Evolutionary conservation across 2,888 invertebrate species (phyloP).

Genomic region (Tenthredo notha): DNA sequence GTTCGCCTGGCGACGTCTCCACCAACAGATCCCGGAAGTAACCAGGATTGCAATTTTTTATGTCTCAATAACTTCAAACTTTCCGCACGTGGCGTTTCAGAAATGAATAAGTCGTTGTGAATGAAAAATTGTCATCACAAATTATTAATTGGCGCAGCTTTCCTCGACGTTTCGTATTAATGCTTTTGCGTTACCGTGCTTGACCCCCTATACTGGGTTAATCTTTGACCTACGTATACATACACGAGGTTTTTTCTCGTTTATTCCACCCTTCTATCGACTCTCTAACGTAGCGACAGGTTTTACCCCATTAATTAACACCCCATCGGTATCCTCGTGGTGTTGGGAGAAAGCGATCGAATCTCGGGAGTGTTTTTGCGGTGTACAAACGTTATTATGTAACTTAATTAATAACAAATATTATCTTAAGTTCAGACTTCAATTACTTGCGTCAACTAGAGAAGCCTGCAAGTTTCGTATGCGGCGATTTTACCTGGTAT

Average conservation of each 20-base stretch:
- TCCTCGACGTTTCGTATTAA: neutral
- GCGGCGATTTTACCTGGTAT: conserved; percentile 15
- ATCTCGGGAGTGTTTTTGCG: neutral
- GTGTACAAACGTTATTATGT: conserved; percentile 5
- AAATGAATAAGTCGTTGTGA: neutral
- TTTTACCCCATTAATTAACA: neutral
- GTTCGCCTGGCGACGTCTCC: neutral
- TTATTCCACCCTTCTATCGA: neutral
- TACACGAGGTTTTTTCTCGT: neutral
- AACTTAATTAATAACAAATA: conserved; percentile 41
- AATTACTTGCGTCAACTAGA: neutral
- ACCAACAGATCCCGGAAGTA: conserved; percentile 15
- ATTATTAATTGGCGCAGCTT: conserved; percentile 15
- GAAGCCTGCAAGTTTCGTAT: neutral
- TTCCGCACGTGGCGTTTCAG: neutral
- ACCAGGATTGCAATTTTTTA: conserved; percentile 19
- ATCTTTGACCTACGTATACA: neutral
- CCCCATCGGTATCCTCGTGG: neutral
- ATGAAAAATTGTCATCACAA: neutral
- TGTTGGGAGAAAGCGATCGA: neutral
- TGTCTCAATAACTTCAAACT: neutral
- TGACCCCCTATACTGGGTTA: neutral
- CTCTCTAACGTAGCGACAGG: neutral
- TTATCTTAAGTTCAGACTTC: conserved; percentile 24
- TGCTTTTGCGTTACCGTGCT: neutral